phyloP scores from a whole-genome alignment of 2,888 invertebrate species.

The Zygothrica quintamaculata region DNA sequence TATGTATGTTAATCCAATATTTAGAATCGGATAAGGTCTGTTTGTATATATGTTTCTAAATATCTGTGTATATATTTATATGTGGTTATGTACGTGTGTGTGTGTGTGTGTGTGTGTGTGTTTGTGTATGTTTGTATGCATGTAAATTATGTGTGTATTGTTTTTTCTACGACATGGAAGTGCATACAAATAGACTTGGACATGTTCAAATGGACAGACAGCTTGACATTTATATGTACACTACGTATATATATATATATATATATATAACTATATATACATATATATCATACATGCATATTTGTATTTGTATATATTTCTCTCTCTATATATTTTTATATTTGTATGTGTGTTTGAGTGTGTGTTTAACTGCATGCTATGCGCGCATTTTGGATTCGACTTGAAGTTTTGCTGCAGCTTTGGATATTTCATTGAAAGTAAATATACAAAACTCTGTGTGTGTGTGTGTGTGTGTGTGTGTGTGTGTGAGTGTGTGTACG shows the following conservation, averaged over 20 bases:
- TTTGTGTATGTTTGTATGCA: conserved; percentile 17
- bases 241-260: too few species aligned
- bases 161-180: conserved; percentile 24
- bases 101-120: conserved; percentile 6
- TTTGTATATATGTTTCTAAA: neutral
- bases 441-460: conserved; percentile 51
- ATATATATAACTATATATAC: neutral
- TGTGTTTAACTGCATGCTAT: conserved; percentile 10
- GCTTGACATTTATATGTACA: conserved; percentile 26
- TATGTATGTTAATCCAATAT: conserved; percentile 47
- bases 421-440: conserved; percentile 66
- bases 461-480: conserved; percentile 17
- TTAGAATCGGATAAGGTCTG: conserved; percentile 6
- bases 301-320: conserved; percentile 16
- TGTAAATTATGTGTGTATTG: conserved; percentile 30
- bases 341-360: conserved; percentile 19
- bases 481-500: conserved; percentile 16
- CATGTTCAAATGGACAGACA: conserved; percentile 24
- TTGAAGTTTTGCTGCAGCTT: conserved; percentile 56
- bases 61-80: neutral
- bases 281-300: conserved; percentile 7
- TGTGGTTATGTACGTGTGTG: conserved; percentile 1
- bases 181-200: conserved; percentile 43
- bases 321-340: conserved; percentile 1
- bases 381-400: conserved; percentile 37